Evolutionary conservation across 2,888 invertebrate species (phyloP), one percentile per base, ranked within the genome.

Genomic region (Epistrophe grossulariae): DNA sequence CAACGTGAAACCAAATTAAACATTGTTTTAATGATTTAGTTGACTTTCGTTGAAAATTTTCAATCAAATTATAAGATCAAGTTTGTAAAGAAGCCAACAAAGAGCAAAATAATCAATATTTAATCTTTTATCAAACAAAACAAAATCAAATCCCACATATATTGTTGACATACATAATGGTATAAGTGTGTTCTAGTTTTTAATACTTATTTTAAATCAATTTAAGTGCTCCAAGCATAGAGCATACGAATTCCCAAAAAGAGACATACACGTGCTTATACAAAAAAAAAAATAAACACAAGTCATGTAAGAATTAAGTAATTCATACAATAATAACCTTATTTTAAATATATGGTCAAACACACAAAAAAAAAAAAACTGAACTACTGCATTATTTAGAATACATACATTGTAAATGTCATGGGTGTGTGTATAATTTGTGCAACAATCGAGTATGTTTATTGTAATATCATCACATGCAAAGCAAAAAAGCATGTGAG

Each of bases 401-500:
- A 48, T 13, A 10, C 43, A 24, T 43, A 4, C 28, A 55, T 28
- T 1, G 28, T 7, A 19, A 10, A 15, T 50, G 68, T 6, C 15
- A 50, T 68, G 68, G 50, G 50, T 24, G 24, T 66, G 66, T 66
- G 35, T 50, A 35, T 9, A 35, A 35, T 68, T 17, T 68, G 68
- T 68, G 50, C 43, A 68, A 68, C 50, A 68, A 68, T 68, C 68
- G 8, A 38, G 31, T 31, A 35, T 45, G 35, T 35, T 48, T 38
- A 19, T 68, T 7, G 50, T 68, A 64, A 64, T 64, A 31, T 64
- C 43, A 64, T 62, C 40, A 48, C 45, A 66, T 66, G 45, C 17
- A 70, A 70, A 52, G 19, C 3, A 60, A 17, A 62, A n/a, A 19
- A 11, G 64, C 55, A 66, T 72, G 66, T 68, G 55, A 73, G 72